phyloP scores from a whole-genome alignment of 2,888 invertebrate species.

The Heliconius sara region DNA sequence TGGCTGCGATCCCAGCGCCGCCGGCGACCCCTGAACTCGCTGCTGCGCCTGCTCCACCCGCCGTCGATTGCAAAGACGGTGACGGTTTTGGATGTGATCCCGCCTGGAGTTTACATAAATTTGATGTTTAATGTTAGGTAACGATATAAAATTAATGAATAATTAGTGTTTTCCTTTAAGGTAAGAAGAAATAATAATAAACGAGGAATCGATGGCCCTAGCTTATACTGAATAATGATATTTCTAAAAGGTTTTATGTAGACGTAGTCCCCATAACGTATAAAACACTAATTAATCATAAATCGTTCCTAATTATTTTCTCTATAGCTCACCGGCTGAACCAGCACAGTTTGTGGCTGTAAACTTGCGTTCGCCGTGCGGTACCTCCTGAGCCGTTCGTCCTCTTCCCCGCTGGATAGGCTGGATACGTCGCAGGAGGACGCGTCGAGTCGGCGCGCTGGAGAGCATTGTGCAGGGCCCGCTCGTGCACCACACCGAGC shows the following conservation, averaged over 20 bases:
- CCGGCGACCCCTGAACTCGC: constrained; percentile 35
- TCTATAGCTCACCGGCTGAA: constrained; percentile 55
- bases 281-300: background rate
- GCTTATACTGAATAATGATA: no score
- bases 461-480: constrained; percentile 78
- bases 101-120: constrained; percentile 43
- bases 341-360: constrained; percentile 52
- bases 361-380: constrained; percentile 62
- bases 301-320: background rate
- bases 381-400: constrained; percentile 79
- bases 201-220: background rate
- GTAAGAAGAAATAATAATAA: background rate
- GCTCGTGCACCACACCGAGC: constrained; percentile 64
- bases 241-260: no score
- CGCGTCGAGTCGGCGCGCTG: constrained; percentile 77
- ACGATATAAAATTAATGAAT: background rate
- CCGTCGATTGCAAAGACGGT: constrained; percentile 37
- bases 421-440: constrained; percentile 80
- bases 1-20: constrained; percentile 18
- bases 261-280: background rate
- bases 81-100: constrained; percentile 47
- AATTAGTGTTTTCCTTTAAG: background rate
- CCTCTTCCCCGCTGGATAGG: constrained; percentile 81
- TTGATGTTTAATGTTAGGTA: background rate
- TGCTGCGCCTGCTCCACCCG: constrained; percentile 38